These are phyloP conservation scores for Melanogrammus aeglefinus DNA, from an alignment of 2,797 vertebrate genomes.

Conservation along the genomic window DNA sequence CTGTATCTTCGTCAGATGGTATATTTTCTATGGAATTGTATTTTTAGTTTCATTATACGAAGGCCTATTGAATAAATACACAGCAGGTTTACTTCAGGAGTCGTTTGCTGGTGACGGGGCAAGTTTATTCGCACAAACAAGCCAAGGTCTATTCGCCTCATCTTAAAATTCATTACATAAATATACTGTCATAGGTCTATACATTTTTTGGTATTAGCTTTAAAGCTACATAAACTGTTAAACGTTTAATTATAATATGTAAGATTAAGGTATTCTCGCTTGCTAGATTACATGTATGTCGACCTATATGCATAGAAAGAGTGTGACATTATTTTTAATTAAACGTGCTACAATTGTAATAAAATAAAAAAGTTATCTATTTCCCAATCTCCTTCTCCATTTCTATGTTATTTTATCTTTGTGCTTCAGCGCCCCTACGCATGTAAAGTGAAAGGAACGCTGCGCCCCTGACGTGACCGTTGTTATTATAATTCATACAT, in stretches of 20 bases:
- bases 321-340: neutral
- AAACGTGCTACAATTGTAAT: neutral
- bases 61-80: neutral
- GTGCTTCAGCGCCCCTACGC: neutral
- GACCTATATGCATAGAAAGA: neutral
- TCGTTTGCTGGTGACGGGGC: neutral
- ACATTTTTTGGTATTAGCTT: neutral
- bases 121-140: too few species aligned
- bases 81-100: neutral
- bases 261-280: neutral
- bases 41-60: neutral
- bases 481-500: neutral
- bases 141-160: neutral
- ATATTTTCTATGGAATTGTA: neutral
- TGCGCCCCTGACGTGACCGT: neutral
- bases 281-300: neutral
- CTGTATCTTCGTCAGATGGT: neutral
- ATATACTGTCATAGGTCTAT: neutral
- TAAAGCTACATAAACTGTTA: neutral
- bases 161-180: neutral
- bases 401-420: neutral
- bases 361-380: neutral
- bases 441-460: neutral
- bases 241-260: neutral
- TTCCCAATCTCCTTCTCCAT: neutral